Percentiles rank a stretch among this genome's conserved stretches.
Conservation (phyloP, 2,888 invertebrate genomes). For the Ephialtes manifestator region DNA sequence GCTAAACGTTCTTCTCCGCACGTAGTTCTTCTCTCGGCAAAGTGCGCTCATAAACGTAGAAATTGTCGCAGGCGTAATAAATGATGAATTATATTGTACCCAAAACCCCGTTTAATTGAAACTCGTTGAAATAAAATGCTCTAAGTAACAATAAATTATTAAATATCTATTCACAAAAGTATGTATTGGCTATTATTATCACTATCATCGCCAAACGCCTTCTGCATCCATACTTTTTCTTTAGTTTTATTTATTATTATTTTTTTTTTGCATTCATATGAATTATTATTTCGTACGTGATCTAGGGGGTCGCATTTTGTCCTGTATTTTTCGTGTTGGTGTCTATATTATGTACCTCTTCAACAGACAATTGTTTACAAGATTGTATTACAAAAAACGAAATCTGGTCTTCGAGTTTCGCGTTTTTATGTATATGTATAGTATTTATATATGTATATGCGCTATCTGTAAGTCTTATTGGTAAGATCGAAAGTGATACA, state of each 20-base stretch:
- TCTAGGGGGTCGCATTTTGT: conserved; percentile 68
- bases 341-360: conserved; percentile 21
- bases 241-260: conserved; percentile 33
- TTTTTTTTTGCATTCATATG: conserved; percentile 45
- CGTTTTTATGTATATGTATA: conserved; percentile 52
- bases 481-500: conserved; percentile 60
- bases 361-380: conserved; percentile 71
- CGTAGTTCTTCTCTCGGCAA: conserved; percentile 27
- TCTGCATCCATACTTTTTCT: conserved; percentile 35
- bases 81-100: conserved; percentile 78
- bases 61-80: conserved; percentile 44
- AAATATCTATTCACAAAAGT: conserved; percentile 85
- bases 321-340: conserved; percentile 54
- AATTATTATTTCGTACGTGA: conserved; percentile 73
- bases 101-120: conserved; percentile 79
- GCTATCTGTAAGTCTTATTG: conserved; percentile 63
- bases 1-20: conserved; percentile 25
- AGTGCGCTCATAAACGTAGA: conserved; percentile 20
- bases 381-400: conserved; percentile 68
- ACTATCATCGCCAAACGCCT: conserved; percentile 49
- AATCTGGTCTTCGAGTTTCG: conserved; percentile 63
- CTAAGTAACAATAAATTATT: conserved; percentile 85
- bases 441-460: conserved; percentile 63
- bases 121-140: conserved; percentile 78
- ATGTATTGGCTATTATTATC: conserved; percentile 79